Evolutionary conservation across 2,888 invertebrate species (phyloP).

Genomic region (Sinotaia quadrata): DNA sequence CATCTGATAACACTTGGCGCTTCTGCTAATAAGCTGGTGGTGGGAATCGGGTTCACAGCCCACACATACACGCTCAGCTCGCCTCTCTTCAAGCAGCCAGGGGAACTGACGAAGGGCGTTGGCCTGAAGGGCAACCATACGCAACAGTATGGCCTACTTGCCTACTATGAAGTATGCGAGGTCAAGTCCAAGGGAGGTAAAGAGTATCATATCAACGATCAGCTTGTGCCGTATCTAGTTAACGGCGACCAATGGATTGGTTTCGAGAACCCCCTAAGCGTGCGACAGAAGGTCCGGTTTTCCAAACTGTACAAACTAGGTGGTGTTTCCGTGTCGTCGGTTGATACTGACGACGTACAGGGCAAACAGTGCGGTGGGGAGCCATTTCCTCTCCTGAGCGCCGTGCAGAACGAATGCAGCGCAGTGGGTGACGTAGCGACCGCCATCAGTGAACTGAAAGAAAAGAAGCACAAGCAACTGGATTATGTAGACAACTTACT

Average conservation of each 20-base stretch:
- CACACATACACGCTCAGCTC: not conserved
- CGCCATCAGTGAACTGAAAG: not conserved
- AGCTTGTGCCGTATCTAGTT: not conserved
- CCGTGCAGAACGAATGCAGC: not conserved
- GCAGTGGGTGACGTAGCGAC: not conserved
- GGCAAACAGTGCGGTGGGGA: not conserved
- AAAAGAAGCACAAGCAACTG: too few species aligned
- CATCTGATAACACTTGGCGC: not conserved
- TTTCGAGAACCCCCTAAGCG: not conserved
- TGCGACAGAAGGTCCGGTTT: slow-evolving; percentile 2
- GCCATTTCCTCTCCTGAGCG: slow-evolving; percentile 1
- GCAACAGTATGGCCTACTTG: not conserved
- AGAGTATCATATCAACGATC: not conserved
- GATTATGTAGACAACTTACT: too few species aligned
- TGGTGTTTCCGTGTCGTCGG: not conserved
- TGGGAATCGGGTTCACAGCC: not conserved
- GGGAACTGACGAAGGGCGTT: not conserved
- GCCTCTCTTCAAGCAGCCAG: not conserved
- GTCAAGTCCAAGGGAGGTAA: not conserved
- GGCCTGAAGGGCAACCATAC: not conserved
- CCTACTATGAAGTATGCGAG: not conserved
- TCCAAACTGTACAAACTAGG: not conserved
- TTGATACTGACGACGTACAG: slow-evolving; percentile 1
- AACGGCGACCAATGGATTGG: slow-evolving; percentile 6
- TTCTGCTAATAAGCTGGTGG: not conserved